A percentile compares a stretch with the other conserved stretches of the same genome.
These are phyloP conservation scores for Rhorus exstirpatorius DNA, from an alignment of 2,888 invertebrate species.

Conservation along the genomic window DNA sequence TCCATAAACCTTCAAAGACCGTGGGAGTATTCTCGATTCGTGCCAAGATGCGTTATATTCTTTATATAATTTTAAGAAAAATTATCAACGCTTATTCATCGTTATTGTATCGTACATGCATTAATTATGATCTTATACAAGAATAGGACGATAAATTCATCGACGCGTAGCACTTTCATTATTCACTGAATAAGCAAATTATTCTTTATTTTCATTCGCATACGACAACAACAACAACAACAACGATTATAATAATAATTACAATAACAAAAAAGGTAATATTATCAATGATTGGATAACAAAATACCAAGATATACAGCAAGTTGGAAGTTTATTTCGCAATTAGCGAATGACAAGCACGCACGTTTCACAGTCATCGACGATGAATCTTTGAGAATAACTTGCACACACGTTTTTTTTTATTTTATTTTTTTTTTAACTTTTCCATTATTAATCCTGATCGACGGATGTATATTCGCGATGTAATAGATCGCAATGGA, in stretches of 20 bases:
- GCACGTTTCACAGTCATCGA: slow-evolving; percentile 7
- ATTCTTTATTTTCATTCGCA: not conserved
- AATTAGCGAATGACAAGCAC: slow-evolving; percentile 30
- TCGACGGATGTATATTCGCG: slow-evolving; percentile 25
- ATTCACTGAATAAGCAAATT: slow-evolving; percentile 18
- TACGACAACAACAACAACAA: not conserved
- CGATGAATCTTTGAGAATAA: slow-evolving; percentile 43
- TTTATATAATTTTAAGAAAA: slow-evolving; percentile 17
- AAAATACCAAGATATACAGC: not conserved
- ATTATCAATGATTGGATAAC: slow-evolving; percentile 22
- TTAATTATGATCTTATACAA: slow-evolving; percentile 1
- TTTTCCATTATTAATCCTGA: slow-evolving; percentile 1
- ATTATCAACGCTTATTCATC: slow-evolving; percentile 38
- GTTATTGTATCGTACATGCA: not conserved
- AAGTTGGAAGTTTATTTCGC: slow-evolving; percentile 10
- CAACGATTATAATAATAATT: not conserved
- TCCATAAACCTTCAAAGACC: slow-evolving; percentile 56
- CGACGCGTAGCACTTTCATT: slow-evolving; percentile 58
- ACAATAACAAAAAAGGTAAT: slow-evolving; percentile 25
- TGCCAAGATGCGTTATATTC: slow-evolving; percentile 25
- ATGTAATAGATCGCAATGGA: slow-evolving; percentile 21
- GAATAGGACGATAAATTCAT: slow-evolving; percentile 14
- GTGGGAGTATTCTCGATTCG: slow-evolving; percentile 49
- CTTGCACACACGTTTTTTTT: slow-evolving; percentile 15
- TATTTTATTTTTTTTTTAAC: too few relatives aligned